Conservation (phyloP, 1,140 invertebrate species). For the Phortica variegata region DNA sequence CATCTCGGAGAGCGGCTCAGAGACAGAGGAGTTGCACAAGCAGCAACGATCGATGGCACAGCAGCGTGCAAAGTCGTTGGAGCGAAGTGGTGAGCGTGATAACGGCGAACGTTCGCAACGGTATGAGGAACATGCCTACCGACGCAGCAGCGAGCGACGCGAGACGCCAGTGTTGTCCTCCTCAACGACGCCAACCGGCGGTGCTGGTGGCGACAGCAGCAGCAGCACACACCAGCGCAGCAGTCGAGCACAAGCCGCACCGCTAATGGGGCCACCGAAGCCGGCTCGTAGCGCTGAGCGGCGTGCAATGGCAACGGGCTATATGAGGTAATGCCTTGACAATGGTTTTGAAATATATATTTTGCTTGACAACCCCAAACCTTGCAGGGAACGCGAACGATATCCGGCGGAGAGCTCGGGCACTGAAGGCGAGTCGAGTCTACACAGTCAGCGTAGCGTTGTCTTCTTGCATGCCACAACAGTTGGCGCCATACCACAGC, state of each 20-base stretch:
- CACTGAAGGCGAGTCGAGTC: slow-evolving; percentile 76
- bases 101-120: slow-evolving; percentile 21
- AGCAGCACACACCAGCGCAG: neutral
- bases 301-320: slow-evolving; percentile 24
- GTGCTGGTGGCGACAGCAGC: neutral
- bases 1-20: slow-evolving; percentile 55
- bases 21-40: slow-evolving; percentile 49
- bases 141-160: neutral
- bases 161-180: neutral
- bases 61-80: slow-evolving; percentile 42
- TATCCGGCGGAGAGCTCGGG: slow-evolving; percentile 65
- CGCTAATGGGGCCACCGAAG: slow-evolving; percentile 43
- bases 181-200: too few species aligned
- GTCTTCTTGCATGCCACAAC: slow-evolving; percentile 79
- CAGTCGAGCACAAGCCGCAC: too few species aligned
- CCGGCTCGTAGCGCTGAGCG: slow-evolving; percentile 48
- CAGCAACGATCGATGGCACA: slow-evolving; percentile 9
- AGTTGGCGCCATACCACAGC: slow-evolving; percentile 58
- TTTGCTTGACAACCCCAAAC: too few species aligned
- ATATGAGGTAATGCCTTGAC: slow-evolving; percentile 9
- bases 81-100: too few species aligned
- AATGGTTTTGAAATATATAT: slow-evolving; percentile 15
- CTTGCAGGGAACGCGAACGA: slow-evolving; percentile 51
- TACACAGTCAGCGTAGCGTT: slow-evolving; percentile 75
- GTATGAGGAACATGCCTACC: slow-evolving; percentile 25